Conservation (phyloP, 2,888 invertebrate species). For the Teinopalpus imperialis region DNA sequence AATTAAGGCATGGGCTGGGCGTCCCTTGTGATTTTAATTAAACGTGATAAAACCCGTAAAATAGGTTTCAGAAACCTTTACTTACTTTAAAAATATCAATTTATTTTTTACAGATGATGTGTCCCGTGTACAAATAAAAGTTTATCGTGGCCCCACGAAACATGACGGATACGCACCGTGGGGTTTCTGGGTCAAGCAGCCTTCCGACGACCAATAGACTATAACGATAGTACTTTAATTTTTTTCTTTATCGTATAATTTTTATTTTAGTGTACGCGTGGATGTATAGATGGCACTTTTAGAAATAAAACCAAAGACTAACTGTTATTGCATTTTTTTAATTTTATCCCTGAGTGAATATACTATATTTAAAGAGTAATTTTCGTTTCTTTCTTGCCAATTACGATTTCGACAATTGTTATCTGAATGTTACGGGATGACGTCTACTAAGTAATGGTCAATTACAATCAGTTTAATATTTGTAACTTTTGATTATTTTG, state of each 20-base stretch:
- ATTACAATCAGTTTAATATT: too few species aligned
- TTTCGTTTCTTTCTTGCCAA: too few species aligned
- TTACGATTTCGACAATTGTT: too few species aligned
- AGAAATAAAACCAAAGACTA: conserved; percentile 30
- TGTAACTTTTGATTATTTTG: too few species aligned
- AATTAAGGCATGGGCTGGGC: too few species aligned
- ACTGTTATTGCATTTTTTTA: conserved; percentile 6
- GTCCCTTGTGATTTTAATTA: too few species aligned
- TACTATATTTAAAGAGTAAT: too few species aligned
- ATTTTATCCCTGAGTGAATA: not conserved
- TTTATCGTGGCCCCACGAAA: conserved; percentile 86
- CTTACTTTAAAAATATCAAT: too few species aligned
- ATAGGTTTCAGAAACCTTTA: too few species aligned
- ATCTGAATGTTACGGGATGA: too few species aligned
- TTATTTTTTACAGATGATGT: conserved; percentile 68
- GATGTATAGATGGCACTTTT: conserved; percentile 12
- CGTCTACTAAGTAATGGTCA: too few species aligned
- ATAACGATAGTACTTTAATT: not conserved
- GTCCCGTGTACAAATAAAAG: conserved; percentile 87
- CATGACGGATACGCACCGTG: conserved; percentile 85
- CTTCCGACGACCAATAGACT: conserved; percentile 78
- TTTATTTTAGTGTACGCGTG: conserved; percentile 12
- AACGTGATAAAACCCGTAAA: too few species aligned
- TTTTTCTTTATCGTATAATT: not conserved
- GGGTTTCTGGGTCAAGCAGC: conserved; percentile 88